These are phyloP conservation scores for Physella acuta DNA, from an alignment of 1,140 invertebrate genomes.

Conservation along the genomic window DNA sequence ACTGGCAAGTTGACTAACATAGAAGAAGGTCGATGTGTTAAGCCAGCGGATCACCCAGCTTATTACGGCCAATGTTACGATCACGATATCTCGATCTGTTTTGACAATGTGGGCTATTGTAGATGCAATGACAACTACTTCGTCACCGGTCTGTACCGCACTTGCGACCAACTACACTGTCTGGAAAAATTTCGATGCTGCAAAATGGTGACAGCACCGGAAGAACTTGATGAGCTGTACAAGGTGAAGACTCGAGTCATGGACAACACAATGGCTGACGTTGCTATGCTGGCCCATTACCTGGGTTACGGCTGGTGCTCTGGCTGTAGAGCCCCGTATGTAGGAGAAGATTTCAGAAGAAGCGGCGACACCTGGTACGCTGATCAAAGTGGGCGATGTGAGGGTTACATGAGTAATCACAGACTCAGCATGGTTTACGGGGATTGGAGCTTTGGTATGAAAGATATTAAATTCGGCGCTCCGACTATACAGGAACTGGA, in stretches of 20 bases:
- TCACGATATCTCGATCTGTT: not conserved
- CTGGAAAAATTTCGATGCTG: slow-evolving; percentile 2
- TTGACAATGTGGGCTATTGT: not conserved
- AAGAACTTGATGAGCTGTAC: not conserved
- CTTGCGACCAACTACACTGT: not conserved
- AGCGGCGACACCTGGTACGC: too few relatives aligned
- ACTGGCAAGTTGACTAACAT: not conserved
- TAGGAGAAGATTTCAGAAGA: too few relatives aligned
- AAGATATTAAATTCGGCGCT: not conserved
- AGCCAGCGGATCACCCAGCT: not conserved
- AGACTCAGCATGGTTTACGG: too few relatives aligned
- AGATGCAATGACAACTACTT: slow-evolving; percentile 6
- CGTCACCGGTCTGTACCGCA: not conserved
- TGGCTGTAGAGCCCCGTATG: too few relatives aligned
- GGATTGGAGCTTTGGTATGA: too few relatives aligned
- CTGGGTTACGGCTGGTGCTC: slow-evolving; percentile 6
- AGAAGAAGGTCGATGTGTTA: slow-evolving; percentile 2
- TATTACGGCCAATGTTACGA: not conserved
- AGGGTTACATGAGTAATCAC: too few relatives aligned
- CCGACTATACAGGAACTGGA: not conserved
- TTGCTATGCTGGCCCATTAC: not conserved
- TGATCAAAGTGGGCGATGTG: too few relatives aligned
- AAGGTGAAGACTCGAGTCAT: not conserved
- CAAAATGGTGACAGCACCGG: not conserved
- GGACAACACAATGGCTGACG: not conserved